Evolutionary conservation across 2,797 vertebrate species (phyloP), one percentile per base, ranked within the genome.

Genomic region (Cottoperca gobio): DNA sequence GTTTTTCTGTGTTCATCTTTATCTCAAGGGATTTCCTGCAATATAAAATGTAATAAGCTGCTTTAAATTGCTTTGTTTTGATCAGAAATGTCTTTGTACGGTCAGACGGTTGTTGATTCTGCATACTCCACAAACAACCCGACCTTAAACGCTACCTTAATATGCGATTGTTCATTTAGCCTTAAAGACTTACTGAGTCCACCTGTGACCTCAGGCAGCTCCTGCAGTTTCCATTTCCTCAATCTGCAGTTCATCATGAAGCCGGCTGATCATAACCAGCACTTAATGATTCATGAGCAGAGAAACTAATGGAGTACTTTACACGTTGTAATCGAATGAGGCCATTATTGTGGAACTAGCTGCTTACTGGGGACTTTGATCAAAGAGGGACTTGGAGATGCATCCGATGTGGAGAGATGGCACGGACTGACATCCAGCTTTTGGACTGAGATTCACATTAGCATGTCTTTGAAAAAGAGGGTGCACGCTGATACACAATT

Each of bases 271-370:
- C 92, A 93, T 94, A 92, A 90, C 90, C 89, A 87, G 90, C 83
- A 86, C 89, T 94, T 93, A 94, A 95, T 95, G 93, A 94, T 94
- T 95, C 91, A 95, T 94, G 93, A 94, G 93, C 86, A 79, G 89
- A 89, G 88, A 83, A 92, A 90, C 91, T 94, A 95, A 94, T 94
- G 93, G 92, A 93, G 89, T 92, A 88, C 92, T 94, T 94, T 91
- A 92, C 91, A 93, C 87, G 72, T 93, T 92, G 89, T 94, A 94
- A 94, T 94, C 88, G 85, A 94, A 90, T 90, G 90, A 92, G 91
- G 84, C 91, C 90, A 92, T 94, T 93, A 94, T 88, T 83, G 81
- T 46, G 86, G 90, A 91, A 91, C 88, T 76, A 70, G 90, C 86
- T 89, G 78, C 91, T 93, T 92, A 91, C 93, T 81, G 86, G 79